Conservation (phyloP, 1,140 invertebrate species). For the Sarcophaga peregrina region DNA sequence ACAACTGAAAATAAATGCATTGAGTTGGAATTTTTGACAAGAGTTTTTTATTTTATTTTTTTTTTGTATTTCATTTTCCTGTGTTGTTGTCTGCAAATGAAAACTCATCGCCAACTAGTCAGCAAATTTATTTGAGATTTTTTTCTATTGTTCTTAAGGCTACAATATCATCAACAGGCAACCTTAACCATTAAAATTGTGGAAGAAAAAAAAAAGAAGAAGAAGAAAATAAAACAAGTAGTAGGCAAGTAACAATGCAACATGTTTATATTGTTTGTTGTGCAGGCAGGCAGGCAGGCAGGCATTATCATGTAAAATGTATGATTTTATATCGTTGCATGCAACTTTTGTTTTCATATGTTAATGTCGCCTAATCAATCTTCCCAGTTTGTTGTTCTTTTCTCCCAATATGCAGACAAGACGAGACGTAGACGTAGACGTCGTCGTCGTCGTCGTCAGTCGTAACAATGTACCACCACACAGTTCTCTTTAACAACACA, state of each 20-base stretch:
- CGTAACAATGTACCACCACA: background rate
- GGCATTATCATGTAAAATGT: background rate
- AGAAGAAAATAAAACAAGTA: background rate
- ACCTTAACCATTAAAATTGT: background rate
- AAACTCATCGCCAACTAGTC: conserved; percentile 29
- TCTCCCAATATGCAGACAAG: too few relatives aligned
- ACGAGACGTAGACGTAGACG: too few relatives aligned
- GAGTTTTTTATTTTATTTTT: too few relatives aligned
- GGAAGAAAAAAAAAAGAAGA: too few relatives aligned
- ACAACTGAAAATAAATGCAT: background rate
- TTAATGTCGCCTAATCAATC: conserved; percentile 42
- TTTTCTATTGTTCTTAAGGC: background rate
- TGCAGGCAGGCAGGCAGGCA: background rate
- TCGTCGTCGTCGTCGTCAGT: background rate
- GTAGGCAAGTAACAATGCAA: background rate
- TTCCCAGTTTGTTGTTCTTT: conserved; percentile 18
- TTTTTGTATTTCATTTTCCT: too few relatives aligned
- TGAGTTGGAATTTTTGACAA: conserved; percentile 30
- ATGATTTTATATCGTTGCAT: background rate
- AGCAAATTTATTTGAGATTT: background rate
- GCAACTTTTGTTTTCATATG: conserved; percentile 29
- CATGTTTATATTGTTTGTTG: background rate
- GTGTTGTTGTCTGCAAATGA: background rate
- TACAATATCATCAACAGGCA: conserved; percentile 25
- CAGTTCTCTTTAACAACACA: background rate